Evolutionary conservation across 2,888 invertebrate genomes (phyloP).

Genomic region (Octonoba sinensis): DNA sequence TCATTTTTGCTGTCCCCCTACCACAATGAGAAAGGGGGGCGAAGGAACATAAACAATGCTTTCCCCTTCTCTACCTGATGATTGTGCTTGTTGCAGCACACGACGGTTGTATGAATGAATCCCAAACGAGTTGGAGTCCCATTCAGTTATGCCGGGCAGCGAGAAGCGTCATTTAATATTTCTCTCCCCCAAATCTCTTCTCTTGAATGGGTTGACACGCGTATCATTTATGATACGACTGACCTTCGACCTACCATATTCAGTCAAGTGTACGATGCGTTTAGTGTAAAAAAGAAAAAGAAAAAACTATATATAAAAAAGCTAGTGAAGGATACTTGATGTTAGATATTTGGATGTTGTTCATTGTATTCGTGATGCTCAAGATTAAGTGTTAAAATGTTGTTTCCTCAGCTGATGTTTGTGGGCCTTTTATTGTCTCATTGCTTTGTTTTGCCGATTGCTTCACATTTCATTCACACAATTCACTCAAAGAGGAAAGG

Average conservation of each 20-base stretch:
- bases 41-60: slow-evolving; percentile 14
- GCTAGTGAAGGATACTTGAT: too few relatives aligned
- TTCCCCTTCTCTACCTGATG: slow-evolving; percentile 13
- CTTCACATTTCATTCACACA: background rate
- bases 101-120: slow-evolving; percentile 22
- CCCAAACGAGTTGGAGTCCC: slow-evolving; percentile 16
- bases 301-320: background rate
- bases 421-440: background rate
- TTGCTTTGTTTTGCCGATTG: background rate
- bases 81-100: slow-evolving; percentile 16
- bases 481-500: background rate
- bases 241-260: slow-evolving; percentile 47
- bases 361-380: slow-evolving; percentile 32
- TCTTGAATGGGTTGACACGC: slow-evolving; percentile 42
- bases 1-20: slow-evolving; percentile 21
- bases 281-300: slow-evolving; percentile 7
- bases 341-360: background rate
- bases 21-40: background rate
- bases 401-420: background rate
- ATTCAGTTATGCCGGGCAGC: slow-evolving; percentile 12
- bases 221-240: slow-evolving; percentile 51
- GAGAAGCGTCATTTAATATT: background rate
- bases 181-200: background rate
- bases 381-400: slow-evolving; percentile 46
- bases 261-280: slow-evolving; percentile 30